Evolutionary conservation across 2,113 vertebrate genomes (phyloP).

Genomic region (Laterallus jamaicensis): DNA sequence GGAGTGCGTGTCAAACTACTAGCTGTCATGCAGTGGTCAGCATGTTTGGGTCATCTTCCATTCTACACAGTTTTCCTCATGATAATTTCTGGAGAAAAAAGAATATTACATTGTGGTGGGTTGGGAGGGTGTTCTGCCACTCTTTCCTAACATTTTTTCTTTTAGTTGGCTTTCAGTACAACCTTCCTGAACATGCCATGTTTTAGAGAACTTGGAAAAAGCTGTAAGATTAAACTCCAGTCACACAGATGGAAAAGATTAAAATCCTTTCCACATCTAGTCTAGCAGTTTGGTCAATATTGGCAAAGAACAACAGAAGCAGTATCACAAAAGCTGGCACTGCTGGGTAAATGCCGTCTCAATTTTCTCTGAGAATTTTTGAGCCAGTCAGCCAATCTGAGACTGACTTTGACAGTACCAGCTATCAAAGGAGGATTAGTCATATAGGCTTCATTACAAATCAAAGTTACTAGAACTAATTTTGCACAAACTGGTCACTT

Average conservation of each 20-base stretch:
- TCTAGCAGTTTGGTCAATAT: neutral
- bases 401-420: neutral
- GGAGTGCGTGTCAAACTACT: neutral
- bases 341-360: accelerated
- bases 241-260: neutral
- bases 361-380: neutral
- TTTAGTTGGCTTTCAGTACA: neutral
- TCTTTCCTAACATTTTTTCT: neutral
- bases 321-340: neutral
- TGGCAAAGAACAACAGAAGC: neutral
- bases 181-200: neutral
- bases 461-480: neutral
- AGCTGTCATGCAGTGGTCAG: neutral
- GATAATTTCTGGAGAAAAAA: neutral
- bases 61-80: neutral
- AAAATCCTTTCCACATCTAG: neutral
- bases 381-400: neutral
- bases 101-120: neutral
- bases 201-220: neutral
- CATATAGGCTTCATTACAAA: neutral
- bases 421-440: neutral
- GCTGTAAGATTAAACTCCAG: neutral
- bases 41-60: neutral
- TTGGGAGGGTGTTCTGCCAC: neutral
- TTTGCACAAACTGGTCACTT: neutral